Evolutionary conservation across 2,888 invertebrate species (phyloP), one percentile per base, ranked within the genome.

Genomic region (Rotaria sp.): DNA sequence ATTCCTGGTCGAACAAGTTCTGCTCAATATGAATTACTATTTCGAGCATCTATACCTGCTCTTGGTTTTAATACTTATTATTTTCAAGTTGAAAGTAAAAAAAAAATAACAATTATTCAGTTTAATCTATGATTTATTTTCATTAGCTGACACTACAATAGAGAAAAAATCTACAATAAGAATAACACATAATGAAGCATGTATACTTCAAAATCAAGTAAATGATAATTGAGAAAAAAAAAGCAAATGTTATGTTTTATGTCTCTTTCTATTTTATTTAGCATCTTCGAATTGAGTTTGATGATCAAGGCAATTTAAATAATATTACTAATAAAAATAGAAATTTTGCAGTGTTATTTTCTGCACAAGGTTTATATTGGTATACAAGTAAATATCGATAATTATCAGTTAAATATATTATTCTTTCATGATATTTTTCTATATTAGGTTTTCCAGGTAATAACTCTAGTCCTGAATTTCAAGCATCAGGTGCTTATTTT

Each of bases 401-500:
- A 24, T 45, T 24, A 4, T 45, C 13, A 13, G 13, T 11, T 45
- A 45, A 11, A 45, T 45, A 10, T 45, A 45, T 45, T 45, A 3
- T 45, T 13, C 13, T 13, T 45, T 45, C 13, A 4, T 45, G 5
- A 45, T 45, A 45, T 45, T 84, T 26, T 57, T 26, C 4, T 2
- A 11, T 4, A 35, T 87, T 93, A 41, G 94, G 94, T 0, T 93
- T 93, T 80, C 90, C 91, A 1, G 95, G 95, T 0, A 92, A 95
- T 89, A 95, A 95, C 89, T 90, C 89, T 0, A 91, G 92, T 3
- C 92, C 92, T 7, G 89, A 90, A 0, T 93, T 93, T 88, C 92
- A 96, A 87, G 94, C 96, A 0, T 96, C 97, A 0, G 98, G 98
- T 0, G 97, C 97, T 0, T 98, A 99, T 89, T 94, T 97, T 57